Evolutionary conservation across 2,113 vertebrate genomes (phyloP).

Genomic region (Hippocampus comes): DNA sequence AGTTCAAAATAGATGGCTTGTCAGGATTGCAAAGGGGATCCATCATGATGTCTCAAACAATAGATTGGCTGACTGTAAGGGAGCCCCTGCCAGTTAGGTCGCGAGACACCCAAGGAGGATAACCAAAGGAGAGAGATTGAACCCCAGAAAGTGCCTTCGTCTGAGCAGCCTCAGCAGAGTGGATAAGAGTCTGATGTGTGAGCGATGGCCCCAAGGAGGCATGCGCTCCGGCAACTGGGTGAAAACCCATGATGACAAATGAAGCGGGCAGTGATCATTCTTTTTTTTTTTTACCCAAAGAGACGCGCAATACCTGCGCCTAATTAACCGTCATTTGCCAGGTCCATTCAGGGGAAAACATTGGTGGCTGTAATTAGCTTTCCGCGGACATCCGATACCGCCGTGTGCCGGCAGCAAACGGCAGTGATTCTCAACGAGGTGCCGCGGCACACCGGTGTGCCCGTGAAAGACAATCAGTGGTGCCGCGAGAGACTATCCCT

Average conservation of each 20-base stretch:
- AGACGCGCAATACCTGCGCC: not conserved
- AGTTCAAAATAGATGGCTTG: constrained; percentile 52
- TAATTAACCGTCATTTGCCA: not conserved
- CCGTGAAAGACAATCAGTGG: no score
- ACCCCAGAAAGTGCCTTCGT: constrained; percentile 3
- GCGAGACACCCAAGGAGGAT: constrained; percentile 29
- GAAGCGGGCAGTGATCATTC: not conserved
- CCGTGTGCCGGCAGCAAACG: no score
- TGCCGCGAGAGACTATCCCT: no score
- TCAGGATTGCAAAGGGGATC: constrained; percentile 51
- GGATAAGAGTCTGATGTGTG: not conserved
- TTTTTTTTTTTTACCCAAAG: not conserved
- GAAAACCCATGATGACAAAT: not conserved
- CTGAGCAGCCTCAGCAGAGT: not conserved
- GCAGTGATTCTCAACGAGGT: no score
- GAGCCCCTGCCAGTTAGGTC: constrained; percentile 47
- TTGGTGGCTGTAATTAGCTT: no score
- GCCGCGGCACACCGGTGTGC: no score
- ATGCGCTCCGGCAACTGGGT: not conserved
- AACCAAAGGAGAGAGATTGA: not conserved
- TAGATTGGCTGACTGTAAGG: constrained; percentile 57
- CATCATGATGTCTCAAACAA: constrained; percentile 64
- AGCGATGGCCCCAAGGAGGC: not conserved
- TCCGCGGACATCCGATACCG: no score
- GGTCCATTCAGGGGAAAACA: no score